Evolutionary conservation across 1,140 invertebrate genomes (phyloP).

Genomic region (Ladona fulva): DNA sequence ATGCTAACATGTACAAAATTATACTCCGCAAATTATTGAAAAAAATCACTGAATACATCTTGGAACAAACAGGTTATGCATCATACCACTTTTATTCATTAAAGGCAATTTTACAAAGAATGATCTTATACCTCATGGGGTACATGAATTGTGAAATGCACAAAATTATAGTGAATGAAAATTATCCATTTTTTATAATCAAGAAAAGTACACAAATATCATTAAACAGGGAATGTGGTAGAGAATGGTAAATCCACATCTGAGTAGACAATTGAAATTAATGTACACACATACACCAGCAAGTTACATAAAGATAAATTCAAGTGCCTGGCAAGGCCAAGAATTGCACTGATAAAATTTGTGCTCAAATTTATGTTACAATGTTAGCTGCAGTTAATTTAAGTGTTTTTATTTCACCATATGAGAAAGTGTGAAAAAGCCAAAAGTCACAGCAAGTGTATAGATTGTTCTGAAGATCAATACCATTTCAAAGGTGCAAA

Average conservation of each 20-base stretch:
- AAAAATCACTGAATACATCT: too few species aligned
- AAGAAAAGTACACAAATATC: background rate
- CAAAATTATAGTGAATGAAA: background rate
- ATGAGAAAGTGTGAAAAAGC: background rate
- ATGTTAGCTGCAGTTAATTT: background rate
- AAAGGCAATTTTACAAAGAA: slow-evolving; percentile 14
- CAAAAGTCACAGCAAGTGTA: background rate
- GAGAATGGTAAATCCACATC: slow-evolving; percentile 1
- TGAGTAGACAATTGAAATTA: background rate
- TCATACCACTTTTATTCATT: slow-evolving; percentile 15
- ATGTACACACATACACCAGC: background rate
- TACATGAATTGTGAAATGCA: slow-evolving; percentile 11
- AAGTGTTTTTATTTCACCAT: background rate
- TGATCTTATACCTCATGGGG: slow-evolving; percentile 5
- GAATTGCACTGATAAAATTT: slow-evolving; percentile 7
- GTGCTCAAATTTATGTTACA: background rate
- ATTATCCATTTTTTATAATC: background rate
- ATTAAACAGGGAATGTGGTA: background rate
- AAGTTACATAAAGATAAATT: background rate
- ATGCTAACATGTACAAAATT: too few species aligned
- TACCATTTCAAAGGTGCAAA: background rate
- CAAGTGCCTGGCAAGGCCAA: background rate
- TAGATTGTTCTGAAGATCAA: background rate
- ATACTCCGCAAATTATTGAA: too few species aligned
- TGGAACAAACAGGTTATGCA: background rate